Evolutionary conservation across 2,888 invertebrate species (phyloP).

Genomic region (Ceriagrion tenellum): DNA sequence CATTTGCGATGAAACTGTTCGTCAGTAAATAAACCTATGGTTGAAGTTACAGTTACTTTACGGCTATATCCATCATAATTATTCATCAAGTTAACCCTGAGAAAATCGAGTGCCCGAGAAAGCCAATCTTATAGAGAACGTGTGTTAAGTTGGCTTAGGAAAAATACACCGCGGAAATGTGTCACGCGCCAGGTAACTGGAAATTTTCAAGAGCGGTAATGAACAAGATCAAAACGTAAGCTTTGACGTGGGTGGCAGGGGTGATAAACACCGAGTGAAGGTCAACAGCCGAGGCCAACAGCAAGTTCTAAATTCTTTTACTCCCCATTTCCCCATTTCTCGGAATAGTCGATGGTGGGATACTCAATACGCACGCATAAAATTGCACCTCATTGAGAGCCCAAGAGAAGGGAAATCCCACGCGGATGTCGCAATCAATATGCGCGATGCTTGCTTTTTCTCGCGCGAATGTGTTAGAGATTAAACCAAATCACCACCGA

Average conservation of each 20-base stretch:
- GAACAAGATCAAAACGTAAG: not conserved
- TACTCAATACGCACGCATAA: not conserved
- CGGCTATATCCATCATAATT: no score
- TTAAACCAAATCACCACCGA: no score
- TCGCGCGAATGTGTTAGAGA: no score
- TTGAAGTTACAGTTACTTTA: no score
- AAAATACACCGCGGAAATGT: no score
- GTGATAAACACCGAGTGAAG: not conserved
- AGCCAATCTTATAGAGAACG: no score
- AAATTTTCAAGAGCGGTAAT: not conserved
- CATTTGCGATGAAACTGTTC: no score
- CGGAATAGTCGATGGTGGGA: not conserved
- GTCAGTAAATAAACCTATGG: no score
- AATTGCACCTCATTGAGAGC: not conserved
- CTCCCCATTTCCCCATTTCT: not conserved
- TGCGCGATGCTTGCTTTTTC: not conserved
- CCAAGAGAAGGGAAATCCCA: not conserved
- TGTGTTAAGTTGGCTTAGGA: no score
- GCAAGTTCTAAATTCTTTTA: not conserved
- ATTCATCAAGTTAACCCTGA: no score
- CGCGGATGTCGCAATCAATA: not conserved
- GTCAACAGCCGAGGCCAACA: not conserved
- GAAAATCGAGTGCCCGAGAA: no score
- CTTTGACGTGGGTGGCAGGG: not conserved
- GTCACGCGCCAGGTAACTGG: no score